A percentile compares a stretch with the other conserved stretches of the same genome.
Evolutionary conservation across 1,140 invertebrate species (phyloP).

Genomic region (Halyomorpha halys): DNA sequence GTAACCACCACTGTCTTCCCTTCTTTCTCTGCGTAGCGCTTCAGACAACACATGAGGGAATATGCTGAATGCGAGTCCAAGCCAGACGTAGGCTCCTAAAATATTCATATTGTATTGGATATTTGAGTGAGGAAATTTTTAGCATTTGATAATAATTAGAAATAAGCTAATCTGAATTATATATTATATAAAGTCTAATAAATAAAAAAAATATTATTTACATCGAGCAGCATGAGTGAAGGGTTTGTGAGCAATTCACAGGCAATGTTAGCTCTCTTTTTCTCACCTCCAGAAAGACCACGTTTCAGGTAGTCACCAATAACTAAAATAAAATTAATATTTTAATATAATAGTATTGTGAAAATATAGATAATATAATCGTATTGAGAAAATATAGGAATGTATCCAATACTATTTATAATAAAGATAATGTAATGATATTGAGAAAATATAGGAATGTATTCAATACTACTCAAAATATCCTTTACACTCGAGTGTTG

Average conservation of each 20-base stretch:
- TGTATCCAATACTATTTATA: too few relatives aligned
- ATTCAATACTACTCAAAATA: too few relatives aligned
- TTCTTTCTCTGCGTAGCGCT: constrained; percentile 63
- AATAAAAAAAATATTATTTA: constrained; percentile 42
- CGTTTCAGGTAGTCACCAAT: constrained; percentile 69
- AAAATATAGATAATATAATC: too few relatives aligned
- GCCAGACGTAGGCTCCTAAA: constrained; percentile 74
- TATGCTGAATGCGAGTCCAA: constrained; percentile 74
- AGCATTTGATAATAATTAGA: not conserved
- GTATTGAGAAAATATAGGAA: too few relatives aligned
- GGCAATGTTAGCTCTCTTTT: constrained; percentile 76
- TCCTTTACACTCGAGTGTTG: too few relatives aligned
- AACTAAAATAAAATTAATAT: constrained; percentile 39
- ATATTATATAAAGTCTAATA: too few relatives aligned
- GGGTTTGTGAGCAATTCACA: constrained; percentile 79
- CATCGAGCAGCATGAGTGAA: constrained; percentile 71
- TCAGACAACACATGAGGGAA: constrained; percentile 60
- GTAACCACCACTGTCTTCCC: constrained; percentile 73
- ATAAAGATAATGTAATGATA: too few relatives aligned
- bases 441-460: too few relatives aligned
- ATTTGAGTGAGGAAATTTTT: not conserved
- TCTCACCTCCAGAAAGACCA: constrained; percentile 76
- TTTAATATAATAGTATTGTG: too few relatives aligned
- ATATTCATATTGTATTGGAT: not conserved
- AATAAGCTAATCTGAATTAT: not conserved